Base-by-base conservation (phyloP, 2,888 invertebrate genomes). In the Perizoma affinitatum region DNA sequence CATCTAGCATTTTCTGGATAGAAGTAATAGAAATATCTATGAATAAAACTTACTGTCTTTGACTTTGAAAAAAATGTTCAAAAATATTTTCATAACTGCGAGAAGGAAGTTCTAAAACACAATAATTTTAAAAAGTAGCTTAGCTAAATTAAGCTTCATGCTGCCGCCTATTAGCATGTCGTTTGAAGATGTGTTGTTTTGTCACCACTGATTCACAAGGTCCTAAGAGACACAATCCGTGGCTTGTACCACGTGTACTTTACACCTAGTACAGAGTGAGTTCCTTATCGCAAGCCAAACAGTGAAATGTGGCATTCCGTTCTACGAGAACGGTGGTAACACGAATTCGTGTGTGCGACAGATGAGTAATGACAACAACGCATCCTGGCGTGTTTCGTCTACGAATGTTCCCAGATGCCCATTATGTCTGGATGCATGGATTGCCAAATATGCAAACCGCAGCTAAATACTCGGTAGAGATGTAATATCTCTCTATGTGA, bases 361-460 rank as follows among this genome's bases (percentile, higher is more conserved):
- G 80, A 90, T 90, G 90, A 92, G 88, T 91, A 90, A 91, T 91
- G 90, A 87, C 88, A 89, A 90, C 88, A 89, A 84, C 84, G 85
- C 83, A 83, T 79, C 76, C 1, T 22, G 81, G 79, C 83, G 85
- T 84, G 79, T 83, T 82, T 83, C 83, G 83, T 84, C 85, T 83
- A 72, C 78, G 80, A 87, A 82, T 80, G 84, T 76, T 83, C 82
- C 83, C 89, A 89, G 87, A 90, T 90, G 88, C 85, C 57, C 9
- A 34, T 41, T 22, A 84, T 80, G 84, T 83, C 81, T 81, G 78
- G 77, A 77, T 82, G 82, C 78, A 81, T 76, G 78, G 79, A 85
- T 86, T 86, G 83, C 79, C 83, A 82, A 82, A 83, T 86, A 89
- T 84, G 85, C 80, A 86, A 87, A 78, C 74, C 67, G 63, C 72